Evolutionary conservation across 1,140 invertebrate genomes (phyloP).

Genomic region (Ceratoteleas bidentatus): DNA sequence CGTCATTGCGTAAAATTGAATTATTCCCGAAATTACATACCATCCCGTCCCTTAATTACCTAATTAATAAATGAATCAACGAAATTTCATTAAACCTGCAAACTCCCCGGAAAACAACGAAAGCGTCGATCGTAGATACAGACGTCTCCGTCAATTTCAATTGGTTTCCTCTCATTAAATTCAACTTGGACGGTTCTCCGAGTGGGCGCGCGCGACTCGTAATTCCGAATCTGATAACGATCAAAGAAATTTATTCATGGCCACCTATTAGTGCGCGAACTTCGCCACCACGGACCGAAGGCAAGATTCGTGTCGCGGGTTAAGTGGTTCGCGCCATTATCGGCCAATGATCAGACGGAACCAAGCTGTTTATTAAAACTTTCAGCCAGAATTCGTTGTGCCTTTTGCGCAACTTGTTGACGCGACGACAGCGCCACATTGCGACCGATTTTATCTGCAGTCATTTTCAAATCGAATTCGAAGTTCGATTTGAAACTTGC

Average conservation of each 20-base stretch:
- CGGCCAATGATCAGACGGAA: slow-evolving; percentile 3
- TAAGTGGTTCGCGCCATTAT: slow-evolving; percentile 19
- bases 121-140: background rate
- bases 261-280: slow-evolving; percentile 22
- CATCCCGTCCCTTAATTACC: no score
- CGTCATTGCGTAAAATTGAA: no score
- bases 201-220: slow-evolving; percentile 1
- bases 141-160: slow-evolving; percentile 4
- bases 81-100: no score
- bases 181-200: background rate
- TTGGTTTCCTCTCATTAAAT: slow-evolving; percentile 13
- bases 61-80: no score
- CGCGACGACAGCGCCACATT: slow-evolving; percentile 23
- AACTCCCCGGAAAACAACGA: no score
- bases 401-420: slow-evolving; percentile 18
- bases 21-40: no score
- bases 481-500: no score
- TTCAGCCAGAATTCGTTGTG: slow-evolving; percentile 20
- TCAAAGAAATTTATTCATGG: slow-evolving; percentile 42
- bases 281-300: slow-evolving; percentile 14
- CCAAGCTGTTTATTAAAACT: slow-evolving; percentile 32
- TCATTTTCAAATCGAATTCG: slow-evolving; percentile 12
- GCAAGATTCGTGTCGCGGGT: slow-evolving; percentile 6
- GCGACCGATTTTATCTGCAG: slow-evolving; percentile 13
- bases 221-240: slow-evolving; percentile 15